Evolutionary conservation across 2,113 vertebrate genomes (phyloP).

Genomic region (Sula dactylatra): DNA sequence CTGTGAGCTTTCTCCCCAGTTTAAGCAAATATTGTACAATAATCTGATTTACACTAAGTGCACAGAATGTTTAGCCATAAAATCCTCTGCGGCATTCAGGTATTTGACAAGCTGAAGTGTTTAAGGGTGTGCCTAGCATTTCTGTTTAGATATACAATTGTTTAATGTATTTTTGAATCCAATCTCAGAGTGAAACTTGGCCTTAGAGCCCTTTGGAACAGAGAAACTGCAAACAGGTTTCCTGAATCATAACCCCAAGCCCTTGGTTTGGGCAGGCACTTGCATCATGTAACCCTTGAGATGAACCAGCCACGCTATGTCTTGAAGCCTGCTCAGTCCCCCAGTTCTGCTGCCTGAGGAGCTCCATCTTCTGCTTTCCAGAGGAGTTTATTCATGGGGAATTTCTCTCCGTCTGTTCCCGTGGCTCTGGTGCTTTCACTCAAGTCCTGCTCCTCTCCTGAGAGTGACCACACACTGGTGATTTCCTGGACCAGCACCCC

Average conservation of each 20-base stretch:
- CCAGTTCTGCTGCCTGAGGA: neutral
- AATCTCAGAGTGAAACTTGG: neutral
- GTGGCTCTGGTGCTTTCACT: neutral
- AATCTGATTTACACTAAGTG: neutral
- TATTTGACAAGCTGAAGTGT: neutral
- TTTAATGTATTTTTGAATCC: neutral
- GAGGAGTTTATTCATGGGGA: neutral
- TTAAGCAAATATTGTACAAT: neutral
- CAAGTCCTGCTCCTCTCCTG: neutral
- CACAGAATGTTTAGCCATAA: neutral
- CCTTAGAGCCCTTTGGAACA: neutral
- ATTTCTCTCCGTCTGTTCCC: neutral
- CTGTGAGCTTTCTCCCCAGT: neutral
- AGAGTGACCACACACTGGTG: fast-evolving
- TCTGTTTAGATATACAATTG: constrained; percentile 2
- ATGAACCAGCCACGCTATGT: neutral
- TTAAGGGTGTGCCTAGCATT: constrained; percentile 12
- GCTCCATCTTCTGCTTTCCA: neutral
- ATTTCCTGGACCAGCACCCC: neutral
- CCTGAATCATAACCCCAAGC: neutral
- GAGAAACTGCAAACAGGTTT: neutral
- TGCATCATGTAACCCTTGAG: neutral
- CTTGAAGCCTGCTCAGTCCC: neutral
- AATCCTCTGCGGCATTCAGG: neutral
- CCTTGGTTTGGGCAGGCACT: neutral